Base-by-base conservation (phyloP, 1,140 invertebrate genomes). In the Sinonovacula constricta region DNA sequence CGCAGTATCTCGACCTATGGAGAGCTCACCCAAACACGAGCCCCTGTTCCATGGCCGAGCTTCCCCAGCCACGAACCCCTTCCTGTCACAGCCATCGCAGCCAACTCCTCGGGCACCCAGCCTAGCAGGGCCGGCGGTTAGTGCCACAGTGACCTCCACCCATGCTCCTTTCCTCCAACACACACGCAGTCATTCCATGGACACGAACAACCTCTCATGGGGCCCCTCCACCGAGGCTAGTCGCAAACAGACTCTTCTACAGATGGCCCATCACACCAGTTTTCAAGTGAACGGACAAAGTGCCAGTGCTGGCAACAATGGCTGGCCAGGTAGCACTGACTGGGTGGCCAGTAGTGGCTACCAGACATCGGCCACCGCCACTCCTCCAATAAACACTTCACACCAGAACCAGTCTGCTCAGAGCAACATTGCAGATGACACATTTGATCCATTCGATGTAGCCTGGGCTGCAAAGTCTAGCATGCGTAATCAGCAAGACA, bases 401-500 rank as follows among this genome's bases (percentile, higher is more conserved):
- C 89, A 91, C 15, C 80, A 90, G 0, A 78, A 75, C 18, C 72
- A 75, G 34, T 85, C 91, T n/a, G 67, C 75, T 2, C 72, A 79
- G 0, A 66, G 79, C 26, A 77, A 77, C 12, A 45, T 76, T 34
- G 33, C 39, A 22, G 66, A 72, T 31, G 45, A 66, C 62, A 80
- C 51, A 24, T 81, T 88, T 7, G 96, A 97, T 92, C 96, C 96
- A 0, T 97, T 97, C 86, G 95, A 97, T 89, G 95, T 95, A 5
- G 96, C 96, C 85, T 97, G 96, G 96, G 95, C 94, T 1, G 94
- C 94, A 28, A 88, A 92, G 54, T 89, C 90, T 39, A 87, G 88
- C 34, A 87, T 31, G 63, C 72, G 54, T 78, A 67, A 12, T 80
- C 76, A 74, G 49, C 86, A 71, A 80, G 81, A 31, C 86, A 82